phyloP scores from a whole-genome alignment of 23 tunicate genomes.

The Trididemnum clinides region DNA sequence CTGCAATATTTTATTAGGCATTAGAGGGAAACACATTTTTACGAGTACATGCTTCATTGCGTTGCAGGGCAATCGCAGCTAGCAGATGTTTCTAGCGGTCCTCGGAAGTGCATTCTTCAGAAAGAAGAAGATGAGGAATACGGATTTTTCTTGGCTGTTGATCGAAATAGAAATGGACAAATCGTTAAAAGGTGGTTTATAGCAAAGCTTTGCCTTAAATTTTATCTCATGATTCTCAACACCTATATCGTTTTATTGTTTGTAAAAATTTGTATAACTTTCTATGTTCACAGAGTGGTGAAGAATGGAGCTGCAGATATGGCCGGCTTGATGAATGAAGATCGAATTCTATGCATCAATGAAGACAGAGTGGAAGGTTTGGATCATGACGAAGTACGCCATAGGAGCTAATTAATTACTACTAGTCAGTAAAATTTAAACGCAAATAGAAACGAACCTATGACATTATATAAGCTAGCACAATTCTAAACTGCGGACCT shows the following conservation, averaged over 20 bases:
- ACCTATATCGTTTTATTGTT: background rate
- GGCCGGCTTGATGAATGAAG: conserved; percentile 86
- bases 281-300: conserved; percentile 48
- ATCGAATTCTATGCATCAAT: conserved; percentile 73
- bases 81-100: too few species aligned
- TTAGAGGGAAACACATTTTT: too few species aligned
- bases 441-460: too few species aligned
- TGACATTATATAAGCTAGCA: too few species aligned
- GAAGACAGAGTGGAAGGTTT: conserved; percentile 44
- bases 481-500: too few species aligned
- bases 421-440: too few species aligned
- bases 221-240: too few species aligned
- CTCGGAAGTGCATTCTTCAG: conserved; percentile 58
- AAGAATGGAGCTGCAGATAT: conserved; percentile 80
- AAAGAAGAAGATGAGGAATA: conserved; percentile 66
- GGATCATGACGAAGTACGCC: conserved; percentile 72
- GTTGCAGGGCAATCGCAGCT: too few species aligned
- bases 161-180: conserved; percentile 88
- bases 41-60: too few species aligned
- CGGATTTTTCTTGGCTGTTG: conserved; percentile 86
- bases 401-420: too few species aligned
- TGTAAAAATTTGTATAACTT: background rate
- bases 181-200: conserved; percentile 64
- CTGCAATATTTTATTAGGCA: too few species aligned
- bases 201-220: too few species aligned